These are phyloP conservation scores for Platycheirus albimanus DNA, from an alignment of 2,888 invertebrate genomes.

Conservation along the genomic window DNA sequence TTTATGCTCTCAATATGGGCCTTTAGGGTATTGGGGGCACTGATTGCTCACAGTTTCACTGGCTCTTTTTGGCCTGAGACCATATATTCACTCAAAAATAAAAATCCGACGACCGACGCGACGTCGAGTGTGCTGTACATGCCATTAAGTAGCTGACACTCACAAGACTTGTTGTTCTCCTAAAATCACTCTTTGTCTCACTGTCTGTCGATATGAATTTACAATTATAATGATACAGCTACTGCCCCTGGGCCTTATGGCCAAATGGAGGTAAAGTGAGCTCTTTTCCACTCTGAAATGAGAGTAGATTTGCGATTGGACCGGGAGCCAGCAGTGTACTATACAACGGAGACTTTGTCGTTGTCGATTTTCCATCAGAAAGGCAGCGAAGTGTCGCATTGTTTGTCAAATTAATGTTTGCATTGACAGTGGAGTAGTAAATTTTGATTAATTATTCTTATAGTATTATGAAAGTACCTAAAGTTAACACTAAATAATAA, in stretches of 20 bases:
- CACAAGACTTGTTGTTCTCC: conserved; percentile 40
- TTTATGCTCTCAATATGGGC: conserved; percentile 34
- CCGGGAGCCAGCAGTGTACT: not conserved
- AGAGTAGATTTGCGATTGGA: not conserved
- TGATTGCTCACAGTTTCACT: conserved; percentile 6
- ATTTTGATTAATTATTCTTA: too few relatives aligned
- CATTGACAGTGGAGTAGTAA: too few relatives aligned
- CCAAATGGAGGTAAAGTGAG: not conserved
- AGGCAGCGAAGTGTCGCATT: not conserved
- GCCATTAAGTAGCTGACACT: conserved; percentile 47
- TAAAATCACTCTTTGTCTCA: conserved; percentile 15
- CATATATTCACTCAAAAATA: not conserved
- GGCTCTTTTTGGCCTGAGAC: conserved; percentile 10
- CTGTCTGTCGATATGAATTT: conserved; percentile 32
- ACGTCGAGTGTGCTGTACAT: conserved; percentile 26
- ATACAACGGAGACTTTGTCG: not conserved
- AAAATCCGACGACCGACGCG: not conserved
- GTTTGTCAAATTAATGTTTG: too few relatives aligned
- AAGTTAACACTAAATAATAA: too few relatives aligned
- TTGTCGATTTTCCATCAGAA: not conserved
- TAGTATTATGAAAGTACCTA: too few relatives aligned
- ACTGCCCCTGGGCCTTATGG: conserved; percentile 38
- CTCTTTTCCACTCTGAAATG: not conserved
- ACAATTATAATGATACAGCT: conserved; percentile 52
- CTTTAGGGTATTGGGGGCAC: conserved; percentile 41